phyloP scores from a whole-genome alignment of 2,888 invertebrate genomes.

The Eutolmus rufibarbis region DNA sequence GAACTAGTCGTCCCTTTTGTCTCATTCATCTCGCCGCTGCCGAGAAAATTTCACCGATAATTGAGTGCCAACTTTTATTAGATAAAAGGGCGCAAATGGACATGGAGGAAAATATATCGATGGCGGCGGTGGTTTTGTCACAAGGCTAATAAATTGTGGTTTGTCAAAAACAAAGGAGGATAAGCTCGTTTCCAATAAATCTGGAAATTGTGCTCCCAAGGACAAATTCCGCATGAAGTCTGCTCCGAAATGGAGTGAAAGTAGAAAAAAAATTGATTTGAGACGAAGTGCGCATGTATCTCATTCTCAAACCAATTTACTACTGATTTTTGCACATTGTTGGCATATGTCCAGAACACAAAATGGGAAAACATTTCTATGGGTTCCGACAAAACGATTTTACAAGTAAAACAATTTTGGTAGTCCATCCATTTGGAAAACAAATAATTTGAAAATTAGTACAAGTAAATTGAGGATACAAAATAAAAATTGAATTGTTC shows the following conservation, averaged over 20 bases:
- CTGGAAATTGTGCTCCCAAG: background rate
- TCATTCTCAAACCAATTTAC: background rate
- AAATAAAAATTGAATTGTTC: background rate
- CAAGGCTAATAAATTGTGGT: background rate
- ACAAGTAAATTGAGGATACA: background rate
- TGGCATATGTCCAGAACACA: background rate
- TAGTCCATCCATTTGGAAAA: background rate
- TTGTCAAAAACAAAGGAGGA: background rate
- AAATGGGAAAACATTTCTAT: background rate
- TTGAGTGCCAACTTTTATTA: background rate
- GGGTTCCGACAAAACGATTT: background rate
- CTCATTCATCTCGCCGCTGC: background rate
- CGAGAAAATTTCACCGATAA: background rate
- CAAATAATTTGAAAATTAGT: background rate
- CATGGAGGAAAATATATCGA: background rate
- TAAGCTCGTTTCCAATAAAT: background rate
- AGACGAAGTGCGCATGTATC: background rate
- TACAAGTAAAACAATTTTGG: background rate
- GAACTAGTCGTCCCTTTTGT: background rate
- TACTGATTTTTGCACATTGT: background rate
- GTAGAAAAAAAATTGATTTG: background rate
- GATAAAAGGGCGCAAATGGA: background rate
- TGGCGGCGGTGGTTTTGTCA: background rate
- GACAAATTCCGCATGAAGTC: background rate
- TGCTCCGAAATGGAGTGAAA: background rate